Evolutionary conservation across 2,113 vertebrate genomes (phyloP).

Genomic region (Ochotona curzoniae): DNA sequence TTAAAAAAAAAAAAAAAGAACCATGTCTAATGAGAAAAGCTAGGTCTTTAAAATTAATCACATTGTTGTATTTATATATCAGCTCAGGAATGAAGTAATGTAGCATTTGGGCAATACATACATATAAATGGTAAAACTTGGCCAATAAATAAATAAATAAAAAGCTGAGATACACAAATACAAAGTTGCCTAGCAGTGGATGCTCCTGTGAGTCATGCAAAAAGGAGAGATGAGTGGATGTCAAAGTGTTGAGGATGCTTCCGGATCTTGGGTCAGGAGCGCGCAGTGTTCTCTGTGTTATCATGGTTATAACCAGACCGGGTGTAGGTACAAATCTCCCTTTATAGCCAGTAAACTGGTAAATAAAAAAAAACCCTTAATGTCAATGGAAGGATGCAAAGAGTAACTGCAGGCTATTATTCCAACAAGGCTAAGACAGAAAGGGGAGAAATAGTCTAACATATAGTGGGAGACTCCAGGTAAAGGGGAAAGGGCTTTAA

Average conservation of each 20-base stretch:
- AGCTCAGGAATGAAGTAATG: neutral
- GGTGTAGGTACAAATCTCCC: neutral
- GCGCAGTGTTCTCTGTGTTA: neutral
- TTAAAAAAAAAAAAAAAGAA: too few relatives aligned
- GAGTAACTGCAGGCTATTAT: neutral
- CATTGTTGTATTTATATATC: neutral
- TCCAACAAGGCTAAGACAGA: neutral
- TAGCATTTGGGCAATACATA: neutral
- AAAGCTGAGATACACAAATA: conserved; percentile 16
- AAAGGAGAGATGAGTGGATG: neutral
- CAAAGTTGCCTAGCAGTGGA: neutral
- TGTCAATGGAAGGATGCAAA: neutral
- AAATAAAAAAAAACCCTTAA: neutral
- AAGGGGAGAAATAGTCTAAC: neutral
- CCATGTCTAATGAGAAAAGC: neutral
- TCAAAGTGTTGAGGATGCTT: neutral
- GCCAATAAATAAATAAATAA: neutral
- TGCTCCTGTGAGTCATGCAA: neutral
- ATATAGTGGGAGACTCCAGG: neutral
- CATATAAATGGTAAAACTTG: neutral
- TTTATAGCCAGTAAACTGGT: neutral
- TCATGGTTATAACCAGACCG: neutral
- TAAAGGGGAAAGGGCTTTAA: neutral
- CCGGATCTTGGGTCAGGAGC: neutral
- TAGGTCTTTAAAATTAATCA: neutral